Percentiles rank a stretch among this genome's conserved stretches.
These are phyloP conservation scores for Xylocampa areola DNA, from an alignment of 2,888 invertebrate species.

Conservation along the genomic window DNA sequence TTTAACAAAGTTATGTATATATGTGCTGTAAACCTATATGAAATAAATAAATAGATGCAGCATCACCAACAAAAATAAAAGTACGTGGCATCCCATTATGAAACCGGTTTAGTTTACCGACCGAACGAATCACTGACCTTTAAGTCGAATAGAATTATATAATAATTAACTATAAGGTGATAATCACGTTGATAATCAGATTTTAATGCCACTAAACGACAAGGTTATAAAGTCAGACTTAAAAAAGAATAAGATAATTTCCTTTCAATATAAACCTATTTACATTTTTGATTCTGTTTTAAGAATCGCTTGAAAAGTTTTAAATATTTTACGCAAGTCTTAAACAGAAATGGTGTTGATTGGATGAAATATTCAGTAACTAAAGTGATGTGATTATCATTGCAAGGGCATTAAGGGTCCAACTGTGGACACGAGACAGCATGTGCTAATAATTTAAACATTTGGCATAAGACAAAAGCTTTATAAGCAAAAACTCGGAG, in stretches of 20 bases:
- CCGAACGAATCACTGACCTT: constrained; percentile 10
- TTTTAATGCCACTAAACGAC: constrained; percentile 10
- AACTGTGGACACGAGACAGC: too few species aligned
- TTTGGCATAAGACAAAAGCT: too few species aligned
- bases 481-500: too few species aligned
- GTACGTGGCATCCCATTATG: too few species aligned
- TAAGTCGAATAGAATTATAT: background rate
- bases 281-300: constrained; percentile 17
- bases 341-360: background rate
- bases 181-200: constrained; percentile 4
- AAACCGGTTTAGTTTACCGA: too few species aligned
- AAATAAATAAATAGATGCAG: too few species aligned
- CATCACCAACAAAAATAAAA: too few species aligned
- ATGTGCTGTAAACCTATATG: too few species aligned
- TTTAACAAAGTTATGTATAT: too few species aligned
- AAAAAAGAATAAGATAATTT: constrained; percentile 16
- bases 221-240: constrained; percentile 11
- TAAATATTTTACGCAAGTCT: background rate
- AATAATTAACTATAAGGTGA: too few species aligned
- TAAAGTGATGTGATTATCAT: background rate
- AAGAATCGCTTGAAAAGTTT: background rate
- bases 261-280: constrained; percentile 20
- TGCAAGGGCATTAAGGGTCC: too few species aligned
- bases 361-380: background rate
- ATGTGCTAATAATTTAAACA: too few species aligned